Base-by-base conservation (phyloP, 2,113 vertebrate species). In the Proteles cristata region DNA sequence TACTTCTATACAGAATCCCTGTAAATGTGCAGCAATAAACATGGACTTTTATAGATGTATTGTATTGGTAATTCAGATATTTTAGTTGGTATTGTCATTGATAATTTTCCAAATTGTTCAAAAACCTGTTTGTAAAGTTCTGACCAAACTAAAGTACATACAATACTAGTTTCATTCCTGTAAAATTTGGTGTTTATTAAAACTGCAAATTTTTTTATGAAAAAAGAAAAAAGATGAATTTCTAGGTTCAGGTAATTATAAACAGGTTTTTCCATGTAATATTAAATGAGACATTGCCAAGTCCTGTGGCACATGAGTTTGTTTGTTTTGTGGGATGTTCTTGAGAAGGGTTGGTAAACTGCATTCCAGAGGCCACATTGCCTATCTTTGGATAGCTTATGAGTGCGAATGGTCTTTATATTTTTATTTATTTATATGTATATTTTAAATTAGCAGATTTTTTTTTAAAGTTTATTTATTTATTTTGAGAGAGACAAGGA, bases 171-270 rank as follows among this genome's bases (percentile, higher is more conserved):
- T 74, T 43, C n/a, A 35, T 90, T 65, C 43, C n/a, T 93, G 31
- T 55, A 81, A 90, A 81, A 35, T 87, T 76, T 43, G 53, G 35
- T 81, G 28, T 81, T 95, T 69, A 93, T 33, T 88, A 91, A 77
- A 93, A 58, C 66, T 69, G 58, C 11, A 85, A 76, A 96, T 61
- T 74, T 96, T 74, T 88, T 33, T 45, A 61, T 86, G 28, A 86
- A 39, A 63, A 74, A 84, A 61, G 50, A 86, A 63, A 39, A 58
- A 71, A 88, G 71, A 79, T 73, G 23, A 50, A 69, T 87, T 77
- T 93, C 48, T 87, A 76, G 33, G 10, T 53, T 61, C 7, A 11
- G 26, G 50, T 87, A 81, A n/a, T 93, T 86, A 58, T 74, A 74
- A 90, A 43, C 26, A 43, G 2, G 11, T 82, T 93, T 93, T 65